These are phyloP conservation scores for Peucedramus taeniatus DNA, from an alignment of 2,113 vertebrate species.

Conservation along the genomic window DNA sequence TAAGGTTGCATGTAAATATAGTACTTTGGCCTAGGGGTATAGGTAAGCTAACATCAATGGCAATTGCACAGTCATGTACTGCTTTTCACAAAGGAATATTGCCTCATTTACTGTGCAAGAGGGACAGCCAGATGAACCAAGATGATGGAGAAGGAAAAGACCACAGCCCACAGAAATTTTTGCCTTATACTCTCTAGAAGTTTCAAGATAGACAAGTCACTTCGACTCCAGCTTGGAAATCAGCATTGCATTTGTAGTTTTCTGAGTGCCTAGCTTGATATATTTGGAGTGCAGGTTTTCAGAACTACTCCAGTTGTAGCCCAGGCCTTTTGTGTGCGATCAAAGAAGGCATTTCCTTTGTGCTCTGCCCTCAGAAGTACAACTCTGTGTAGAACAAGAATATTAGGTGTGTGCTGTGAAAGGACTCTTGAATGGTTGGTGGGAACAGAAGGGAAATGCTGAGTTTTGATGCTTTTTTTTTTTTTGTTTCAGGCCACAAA, in stretches of 20 bases:
- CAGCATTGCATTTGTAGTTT: neutral
- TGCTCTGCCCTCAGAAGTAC: neutral
- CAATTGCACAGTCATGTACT: neutral
- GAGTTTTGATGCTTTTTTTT: neutral
- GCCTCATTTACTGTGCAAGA: neutral
- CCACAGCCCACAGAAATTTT: neutral
- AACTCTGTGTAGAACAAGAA: neutral
- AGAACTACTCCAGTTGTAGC: neutral
- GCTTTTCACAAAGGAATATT: neutral
- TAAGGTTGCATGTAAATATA: neutral
- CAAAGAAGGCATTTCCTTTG: neutral
- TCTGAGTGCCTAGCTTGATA: neutral
- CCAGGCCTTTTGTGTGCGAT: neutral
- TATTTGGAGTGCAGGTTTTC: neutral
- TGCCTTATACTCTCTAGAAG: neutral
- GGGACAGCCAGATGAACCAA: neutral
- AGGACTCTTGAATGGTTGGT: neutral
- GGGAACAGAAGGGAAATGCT: neutral
- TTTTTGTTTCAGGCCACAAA: constrained; percentile 85
- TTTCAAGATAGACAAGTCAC: neutral
- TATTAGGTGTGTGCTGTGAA: neutral
- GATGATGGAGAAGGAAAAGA: neutral
- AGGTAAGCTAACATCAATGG: neutral
- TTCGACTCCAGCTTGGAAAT: neutral
- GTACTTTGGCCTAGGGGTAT: neutral